A percentile compares a stretch with the other conserved stretches of the same genome.
Evolutionary conservation across 1,140 invertebrate species (phyloP).

Genomic region (Lordiphosa stackelbergi): DNA sequence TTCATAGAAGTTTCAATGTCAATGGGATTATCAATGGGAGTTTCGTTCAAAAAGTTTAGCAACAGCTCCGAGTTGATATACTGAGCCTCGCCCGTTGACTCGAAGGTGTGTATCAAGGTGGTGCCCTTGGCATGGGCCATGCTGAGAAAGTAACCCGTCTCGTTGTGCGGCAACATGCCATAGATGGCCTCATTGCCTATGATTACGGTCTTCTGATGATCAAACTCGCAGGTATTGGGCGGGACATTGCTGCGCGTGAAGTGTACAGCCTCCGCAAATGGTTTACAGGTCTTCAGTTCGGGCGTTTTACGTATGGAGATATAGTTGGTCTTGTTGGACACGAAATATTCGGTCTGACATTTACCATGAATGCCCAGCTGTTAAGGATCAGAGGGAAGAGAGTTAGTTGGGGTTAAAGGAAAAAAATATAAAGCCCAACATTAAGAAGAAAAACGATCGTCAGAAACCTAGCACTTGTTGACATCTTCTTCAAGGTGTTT

Average conservation of each 20-base stretch:
- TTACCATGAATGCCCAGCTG: conserved; percentile 72
- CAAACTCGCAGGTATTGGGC: conserved; percentile 70
- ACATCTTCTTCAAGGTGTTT: too few species aligned
- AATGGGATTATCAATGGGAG: conserved; percentile 64
- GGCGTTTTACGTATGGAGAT: conserved; percentile 74
- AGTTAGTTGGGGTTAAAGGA: neutral
- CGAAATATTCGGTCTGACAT: conserved; percentile 75
- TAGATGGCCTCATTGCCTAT: conserved; percentile 75
- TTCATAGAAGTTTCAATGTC: conserved; percentile 66
- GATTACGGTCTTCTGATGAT: conserved; percentile 75
- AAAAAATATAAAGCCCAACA: too few species aligned
- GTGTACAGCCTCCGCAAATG: conserved; percentile 68
- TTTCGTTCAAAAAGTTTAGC: conserved; percentile 67
- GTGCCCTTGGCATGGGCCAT: conserved; percentile 72
- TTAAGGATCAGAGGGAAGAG: neutral
- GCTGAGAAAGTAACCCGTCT: conserved; percentile 69
- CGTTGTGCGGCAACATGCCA: conserved; percentile 64
- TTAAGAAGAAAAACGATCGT: too few species aligned
- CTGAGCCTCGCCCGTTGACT: conserved; percentile 75
- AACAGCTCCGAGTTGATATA: conserved; percentile 70
- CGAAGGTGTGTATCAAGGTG: conserved; percentile 73
- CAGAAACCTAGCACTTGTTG: too few species aligned
- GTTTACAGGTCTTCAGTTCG: conserved; percentile 65
- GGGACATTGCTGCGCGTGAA: conserved; percentile 71
- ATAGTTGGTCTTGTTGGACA: conserved; percentile 73